Evolutionary conservation across 2,888 invertebrate genomes (phyloP), one percentile per base, ranked within the genome.

Genomic region (Colletes collaris): DNA sequence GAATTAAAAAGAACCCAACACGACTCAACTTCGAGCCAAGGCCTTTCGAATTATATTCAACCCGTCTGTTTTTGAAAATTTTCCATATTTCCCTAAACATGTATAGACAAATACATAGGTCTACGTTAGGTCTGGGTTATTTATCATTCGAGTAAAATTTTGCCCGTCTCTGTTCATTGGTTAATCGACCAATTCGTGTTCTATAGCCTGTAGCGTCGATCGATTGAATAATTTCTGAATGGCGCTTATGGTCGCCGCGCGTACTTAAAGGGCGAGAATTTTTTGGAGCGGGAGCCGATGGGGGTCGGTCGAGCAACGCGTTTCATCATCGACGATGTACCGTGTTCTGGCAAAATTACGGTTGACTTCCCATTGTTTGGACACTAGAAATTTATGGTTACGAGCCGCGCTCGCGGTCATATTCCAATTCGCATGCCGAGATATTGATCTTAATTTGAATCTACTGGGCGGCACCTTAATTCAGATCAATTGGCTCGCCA

Each of bases 391-490:
- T 87, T 87, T 86, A 88, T 79, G 82, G 77, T 87, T 86, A 84
- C 80, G 82, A 81, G 81, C 60, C 19, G 73, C 72, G 76, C 67
- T 79, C 62, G 79, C 78, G 75, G 77, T 83, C 83, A 84, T 87
- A 86, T 87, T 83, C 82, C 85, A 82, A 88, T 89, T 82, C 81
- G 79, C 79, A 55, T 79, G 78, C 68, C 83, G 83, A 86, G 85
- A 88, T 87, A 88, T 88, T 86, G 86, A 89, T 88, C 87, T 88
- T 85, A 88, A 88, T 89, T 86, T 87, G 85, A 87, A 88, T 88
- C 82, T 84, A 82, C 82, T 81, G 81, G 83, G 84, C 76, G 84
- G 75, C 82, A 81, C 83, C 77, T 87, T 85, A 87, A 88, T 87
- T 87, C 86, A 76, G 83, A 82, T 85, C 85, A 87, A 87, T 88